These are phyloP conservation scores for Drosophila longiperda DNA, from an alignment of 2,888 invertebrate genomes.

Conservation along the genomic window DNA sequence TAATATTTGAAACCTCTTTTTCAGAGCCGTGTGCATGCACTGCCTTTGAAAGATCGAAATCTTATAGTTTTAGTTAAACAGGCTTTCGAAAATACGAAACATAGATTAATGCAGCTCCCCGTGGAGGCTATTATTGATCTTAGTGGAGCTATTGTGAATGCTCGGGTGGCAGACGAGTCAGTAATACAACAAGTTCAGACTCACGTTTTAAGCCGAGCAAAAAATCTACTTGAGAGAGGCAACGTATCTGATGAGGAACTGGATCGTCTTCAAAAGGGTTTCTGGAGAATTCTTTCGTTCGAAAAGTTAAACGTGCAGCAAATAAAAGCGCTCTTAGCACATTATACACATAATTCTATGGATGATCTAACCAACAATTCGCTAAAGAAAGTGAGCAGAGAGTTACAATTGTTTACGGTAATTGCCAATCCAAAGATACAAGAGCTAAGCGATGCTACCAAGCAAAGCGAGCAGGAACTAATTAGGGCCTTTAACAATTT, in stretches of 20 bases:
- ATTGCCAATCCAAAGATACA: constrained; percentile 9
- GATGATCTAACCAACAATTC: not conserved
- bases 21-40: constrained; percentile 12
- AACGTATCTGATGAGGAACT: not conserved
- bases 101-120: accelerated
- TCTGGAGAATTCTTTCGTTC: not conserved
- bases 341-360: not conserved
- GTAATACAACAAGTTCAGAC: not conserved
- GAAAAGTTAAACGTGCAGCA: not conserved
- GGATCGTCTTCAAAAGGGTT: accelerated
- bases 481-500: constrained; percentile 22
- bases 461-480: constrained; percentile 16
- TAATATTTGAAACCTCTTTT: not conserved
- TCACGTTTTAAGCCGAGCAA: not conserved
- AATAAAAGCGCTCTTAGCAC: not conserved
- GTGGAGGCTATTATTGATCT: not conserved
- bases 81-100: not conserved
- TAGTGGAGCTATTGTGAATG: not conserved
- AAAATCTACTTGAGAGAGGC: not conserved
- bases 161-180: not conserved
- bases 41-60: not conserved
- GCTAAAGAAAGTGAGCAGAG: not conserved
- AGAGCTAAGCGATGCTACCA: constrained; percentile 11
- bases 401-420: constrained; percentile 3
- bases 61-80: constrained; percentile 21